A percentile compares a stretch with the other conserved stretches of the same genome.
These are phyloP conservation scores for Saccopteryx leptura DNA, from an alignment of 2,113 vertebrate genomes.

Conservation along the genomic window DNA sequence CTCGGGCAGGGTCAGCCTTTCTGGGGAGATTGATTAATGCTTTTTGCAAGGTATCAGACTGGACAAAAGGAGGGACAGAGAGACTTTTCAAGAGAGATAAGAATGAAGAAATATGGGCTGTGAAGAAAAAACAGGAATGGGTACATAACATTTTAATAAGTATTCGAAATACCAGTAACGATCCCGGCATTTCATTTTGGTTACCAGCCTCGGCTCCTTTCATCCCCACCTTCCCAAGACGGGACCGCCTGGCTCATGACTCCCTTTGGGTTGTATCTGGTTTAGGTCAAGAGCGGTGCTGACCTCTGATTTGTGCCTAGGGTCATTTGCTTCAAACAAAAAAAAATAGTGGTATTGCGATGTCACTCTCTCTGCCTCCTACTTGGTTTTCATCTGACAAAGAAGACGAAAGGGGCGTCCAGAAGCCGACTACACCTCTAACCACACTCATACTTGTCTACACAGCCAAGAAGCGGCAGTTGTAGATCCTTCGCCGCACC, in stretches of 20 bases:
- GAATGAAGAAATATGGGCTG: fast-evolving
- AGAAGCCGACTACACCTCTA: not conserved
- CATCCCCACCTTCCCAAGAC: not conserved
- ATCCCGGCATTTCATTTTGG: not conserved
- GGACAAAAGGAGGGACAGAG: not conserved
- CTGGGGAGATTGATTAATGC: not conserved
- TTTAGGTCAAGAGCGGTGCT: not conserved
- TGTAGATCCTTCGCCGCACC: not conserved
- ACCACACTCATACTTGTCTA: not conserved
- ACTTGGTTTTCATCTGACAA: not conserved
- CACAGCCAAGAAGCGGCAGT: not conserved
- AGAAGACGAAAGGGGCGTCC: not conserved
- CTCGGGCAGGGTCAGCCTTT: not conserved
- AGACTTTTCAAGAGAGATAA: not conserved
- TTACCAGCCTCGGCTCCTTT: not conserved
- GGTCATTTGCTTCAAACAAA: not conserved
- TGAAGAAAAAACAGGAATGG: not conserved
- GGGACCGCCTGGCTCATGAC: fast-evolving
- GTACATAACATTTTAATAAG: not conserved
- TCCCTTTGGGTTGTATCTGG: not conserved
- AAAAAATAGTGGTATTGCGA: not conserved
- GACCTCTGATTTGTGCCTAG: not conserved
- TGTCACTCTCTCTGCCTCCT: not conserved
- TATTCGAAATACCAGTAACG: not conserved
- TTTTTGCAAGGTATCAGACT: not conserved